phyloP scores from a whole-genome alignment of 2,113 vertebrate species.

The Philantomba maxwellii region DNA sequence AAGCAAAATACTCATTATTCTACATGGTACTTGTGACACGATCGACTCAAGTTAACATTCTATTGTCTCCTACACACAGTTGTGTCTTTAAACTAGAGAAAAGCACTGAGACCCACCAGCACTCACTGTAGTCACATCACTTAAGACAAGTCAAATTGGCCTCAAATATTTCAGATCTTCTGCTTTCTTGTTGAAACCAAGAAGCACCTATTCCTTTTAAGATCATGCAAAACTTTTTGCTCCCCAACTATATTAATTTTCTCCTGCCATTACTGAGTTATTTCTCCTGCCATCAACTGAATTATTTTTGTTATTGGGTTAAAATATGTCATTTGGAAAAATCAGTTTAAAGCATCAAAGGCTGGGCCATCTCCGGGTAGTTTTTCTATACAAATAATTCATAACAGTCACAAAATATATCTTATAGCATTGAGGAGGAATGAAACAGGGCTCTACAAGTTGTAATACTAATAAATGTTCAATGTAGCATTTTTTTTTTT shows the following conservation, averaged over 20 bases:
- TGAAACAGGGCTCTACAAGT: neutral
- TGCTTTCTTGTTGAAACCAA: neutral
- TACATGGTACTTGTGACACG: neutral
- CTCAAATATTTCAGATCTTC: neutral
- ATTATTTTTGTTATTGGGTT: neutral
- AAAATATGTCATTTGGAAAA: constrained; percentile 16
- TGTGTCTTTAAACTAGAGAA: neutral
- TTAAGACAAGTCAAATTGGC: neutral
- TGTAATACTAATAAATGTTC: neutral
- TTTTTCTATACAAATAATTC: neutral
- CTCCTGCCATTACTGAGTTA: constrained; percentile 6
- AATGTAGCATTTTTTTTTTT: neutral
- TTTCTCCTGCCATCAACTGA: neutral
- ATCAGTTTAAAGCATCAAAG: neutral
- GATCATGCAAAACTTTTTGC: neutral
- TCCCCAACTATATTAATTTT: neutral
- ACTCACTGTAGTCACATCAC: neutral
- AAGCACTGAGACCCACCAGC: neutral
- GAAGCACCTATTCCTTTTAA: neutral
- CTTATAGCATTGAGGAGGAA: neutral
- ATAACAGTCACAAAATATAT: neutral
- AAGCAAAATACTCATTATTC: neutral
- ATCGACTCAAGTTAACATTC: neutral
- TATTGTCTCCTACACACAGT: neutral
- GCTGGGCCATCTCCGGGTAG: neutral